phyloP scores from a whole-genome alignment of 2,797 vertebrate species.

The Mormyrus hasselquistii region DNA sequence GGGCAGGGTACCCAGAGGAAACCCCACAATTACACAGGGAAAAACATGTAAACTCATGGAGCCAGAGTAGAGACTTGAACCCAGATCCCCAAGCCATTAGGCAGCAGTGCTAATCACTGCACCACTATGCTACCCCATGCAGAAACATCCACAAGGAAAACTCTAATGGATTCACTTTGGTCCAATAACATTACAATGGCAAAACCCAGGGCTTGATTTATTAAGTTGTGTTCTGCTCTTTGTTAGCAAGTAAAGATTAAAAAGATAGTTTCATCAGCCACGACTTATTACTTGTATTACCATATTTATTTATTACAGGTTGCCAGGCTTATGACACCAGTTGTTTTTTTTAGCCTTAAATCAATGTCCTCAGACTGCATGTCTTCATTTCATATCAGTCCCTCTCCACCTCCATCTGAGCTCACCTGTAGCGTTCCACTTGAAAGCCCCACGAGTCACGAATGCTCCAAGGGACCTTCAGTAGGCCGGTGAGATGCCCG shows the following conservation, averaged over 20 bases:
- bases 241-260: neutral
- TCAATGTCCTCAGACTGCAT: neutral
- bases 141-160: neutral
- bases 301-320: conserved; percentile 6
- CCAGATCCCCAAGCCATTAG: neutral
- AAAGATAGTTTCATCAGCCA: neutral
- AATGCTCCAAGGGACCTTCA: neutral
- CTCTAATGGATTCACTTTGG: neutral
- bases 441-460: neutral
- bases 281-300: neutral
- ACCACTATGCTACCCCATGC: neutral
- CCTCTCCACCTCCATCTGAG: neutral
- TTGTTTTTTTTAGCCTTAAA: neutral
- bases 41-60: neutral
- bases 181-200: neutral
- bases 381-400: neutral
- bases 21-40: neutral
- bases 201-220: neutral
- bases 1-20: neutral
- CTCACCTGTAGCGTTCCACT: neutral
- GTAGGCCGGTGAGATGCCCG: neutral
- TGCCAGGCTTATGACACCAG: neutral
- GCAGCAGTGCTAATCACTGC: neutral
- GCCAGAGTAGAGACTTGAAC: neutral
- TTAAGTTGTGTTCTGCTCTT: neutral